These are phyloP conservation scores for Puma concolor DNA, from an alignment of 2,113 vertebrate species.

Conservation along the genomic window DNA sequence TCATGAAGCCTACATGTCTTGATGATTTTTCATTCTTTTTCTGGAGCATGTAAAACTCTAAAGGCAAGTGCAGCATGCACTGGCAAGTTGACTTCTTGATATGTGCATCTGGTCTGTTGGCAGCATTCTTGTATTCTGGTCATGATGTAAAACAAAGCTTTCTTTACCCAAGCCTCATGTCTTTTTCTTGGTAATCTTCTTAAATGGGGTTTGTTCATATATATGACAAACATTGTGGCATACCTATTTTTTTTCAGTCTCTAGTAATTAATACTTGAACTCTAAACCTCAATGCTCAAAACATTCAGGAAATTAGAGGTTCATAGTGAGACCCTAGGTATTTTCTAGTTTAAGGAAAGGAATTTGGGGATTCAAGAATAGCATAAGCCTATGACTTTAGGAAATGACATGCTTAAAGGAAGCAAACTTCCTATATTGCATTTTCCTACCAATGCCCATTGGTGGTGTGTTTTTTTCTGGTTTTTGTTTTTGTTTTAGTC, in stretches of 20 bases:
- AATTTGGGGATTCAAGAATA: background rate
- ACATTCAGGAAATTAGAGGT: background rate
- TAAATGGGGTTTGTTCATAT: background rate
- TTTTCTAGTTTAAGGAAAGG: background rate
- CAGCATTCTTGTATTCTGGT: background rate
- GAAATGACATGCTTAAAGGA: background rate
- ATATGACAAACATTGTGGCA: background rate
- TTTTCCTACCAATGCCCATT: background rate
- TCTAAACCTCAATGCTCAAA: background rate
- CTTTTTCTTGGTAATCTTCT: background rate
- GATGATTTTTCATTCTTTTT: background rate
- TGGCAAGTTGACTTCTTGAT: background rate
- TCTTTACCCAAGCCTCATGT: background rate
- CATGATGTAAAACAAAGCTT: background rate
- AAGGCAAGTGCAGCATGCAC: background rate
- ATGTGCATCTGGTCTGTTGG: background rate
- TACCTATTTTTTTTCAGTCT: conserved; percentile 11
- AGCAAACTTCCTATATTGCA: background rate
- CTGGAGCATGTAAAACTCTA: background rate
- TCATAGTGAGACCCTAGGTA: background rate
- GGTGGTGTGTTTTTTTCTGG: background rate
- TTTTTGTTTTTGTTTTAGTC: background rate
- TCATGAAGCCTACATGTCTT: background rate
- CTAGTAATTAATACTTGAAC: background rate
- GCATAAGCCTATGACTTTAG: background rate